Evolutionary conservation across 2,797 vertebrate genomes (phyloP), one percentile per base, ranked within the genome.

Genomic region (Gallinago stenura): DNA sequence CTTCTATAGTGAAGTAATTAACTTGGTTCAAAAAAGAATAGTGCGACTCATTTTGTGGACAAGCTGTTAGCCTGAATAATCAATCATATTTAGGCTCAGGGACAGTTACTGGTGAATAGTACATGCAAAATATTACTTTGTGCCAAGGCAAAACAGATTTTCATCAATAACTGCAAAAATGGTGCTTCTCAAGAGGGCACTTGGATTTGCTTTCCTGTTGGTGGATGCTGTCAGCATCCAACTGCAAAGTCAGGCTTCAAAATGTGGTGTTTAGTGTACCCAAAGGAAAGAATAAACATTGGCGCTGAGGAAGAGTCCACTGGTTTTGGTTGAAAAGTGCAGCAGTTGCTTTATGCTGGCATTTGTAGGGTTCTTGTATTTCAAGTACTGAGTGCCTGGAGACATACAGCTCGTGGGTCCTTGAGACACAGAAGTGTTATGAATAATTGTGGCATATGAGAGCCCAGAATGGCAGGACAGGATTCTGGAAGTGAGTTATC

Each of bases 121-220:
- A 71, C 11, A 50, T n/a, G 35, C 30, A 33, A 80, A 89, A 68
- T 50, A 41, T 5, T 54, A 6, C 17, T 60, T 65, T 45, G 53
- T 83, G 82, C 39, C 54, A 71, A 57, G n/a, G 48, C 28, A 95
- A 92, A 94, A 6, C 25, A 78, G 62, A 56, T 79, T 95, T 88
- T 78, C 73, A 65, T 72, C 77, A 60, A 7, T 69, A 87, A 48
- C 64, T 83, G 12, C 51, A 60, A 21, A 93, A 90, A 53, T 10
- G 25, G 2, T 14, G 18, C 68, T 43, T 76, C 87, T 82, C 53
- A 39, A 66, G 75, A 77, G 66, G 14, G 18, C 15, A 15, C 14
- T 84, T 92, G 56, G 51, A 31, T 87, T 56, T 77, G 30, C 48
- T 85, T 89, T 57, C 56, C 31, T 83, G 53, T 48, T 35, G 30